Evolutionary conservation across 2,888 invertebrate genomes (phyloP), one percentile per base, ranked within the genome.

Genomic region (Serripes groenlandicus): DNA sequence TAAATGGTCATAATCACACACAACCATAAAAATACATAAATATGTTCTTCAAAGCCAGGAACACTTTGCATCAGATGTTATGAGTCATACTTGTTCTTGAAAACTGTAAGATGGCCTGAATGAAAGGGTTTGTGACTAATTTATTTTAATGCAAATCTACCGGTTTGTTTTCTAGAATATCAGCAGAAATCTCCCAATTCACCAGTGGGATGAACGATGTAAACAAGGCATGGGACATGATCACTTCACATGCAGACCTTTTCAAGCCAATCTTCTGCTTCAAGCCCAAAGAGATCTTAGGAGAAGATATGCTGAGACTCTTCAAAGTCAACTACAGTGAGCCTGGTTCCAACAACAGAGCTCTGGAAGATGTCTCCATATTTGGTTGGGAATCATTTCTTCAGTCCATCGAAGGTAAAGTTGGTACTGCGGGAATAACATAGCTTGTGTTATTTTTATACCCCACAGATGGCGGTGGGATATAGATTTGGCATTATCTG

Each of bases 351-450:
- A 78, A 78, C 54, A 52, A 71, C 64, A 78, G 78, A 37, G 35
- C 52, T 9, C 32, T 28, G 4, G 78, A 78, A 78, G 78, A 78
- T n/a, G 23, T 64, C 18, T 49, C 78, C 26, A 60, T 78, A 3
- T 78, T 66, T 78, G 72, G 78, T 4, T 78, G 49, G 62, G 78
- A 78, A 42, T 64, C 54, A 2, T 78, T 78, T 72, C 78, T 78
- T 21, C 78, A 78, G 64, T 71, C 78, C 9, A 72, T 78, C 70
- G 78, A 78, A 78, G 78, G 78, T 78, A 78, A 66, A 64, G 2
- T 77, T 11, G 66, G 66, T 35, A 18, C 28, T 30, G 64, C 56
- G 11, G 23, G 1, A 26, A 26, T 56, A 56, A 56, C n/a, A n/a
- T 23, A 26, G 56, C 23, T 26, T 26, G 9, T 56, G 56, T 56